Base-by-base conservation (phyloP, 2,888 invertebrate genomes). In the Calameuta filiformis region DNA sequence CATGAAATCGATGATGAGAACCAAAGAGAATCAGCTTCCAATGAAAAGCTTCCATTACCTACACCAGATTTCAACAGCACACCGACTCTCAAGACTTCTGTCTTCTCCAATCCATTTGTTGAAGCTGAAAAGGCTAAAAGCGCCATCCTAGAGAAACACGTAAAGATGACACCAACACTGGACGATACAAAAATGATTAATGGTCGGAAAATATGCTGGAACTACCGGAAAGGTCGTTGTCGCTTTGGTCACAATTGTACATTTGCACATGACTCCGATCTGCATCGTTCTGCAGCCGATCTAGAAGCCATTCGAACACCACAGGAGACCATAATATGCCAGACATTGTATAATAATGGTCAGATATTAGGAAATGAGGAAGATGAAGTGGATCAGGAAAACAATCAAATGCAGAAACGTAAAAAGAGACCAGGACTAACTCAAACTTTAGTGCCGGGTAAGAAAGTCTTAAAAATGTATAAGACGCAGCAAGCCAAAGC, bases 191-290 rank as follows among this genome's bases (percentile, higher is more conserved):
- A 95, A 86, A 94, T 95, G 92, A 96, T 97, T 85, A 97, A 97
- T 89, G 97, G 97, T 0, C 96, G 96, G 87, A 96, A 96, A 90
- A 96, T 98, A 81, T 98, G 98, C 91, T 98, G 97, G 97, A 98
- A 97, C 92, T 97, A 97, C 90, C 93, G 97, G 68, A 97, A 97
- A 90, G 98, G 98, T 1, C 94, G 96, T 40, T 98, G 98, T 90
- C 94, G 97, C 76, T 98, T 97, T 92, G 98, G 98, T 0, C 97
- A 97, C 88, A 97, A 96, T 87, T 98, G 98, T 91, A 96, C 96
- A 85, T 98, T 95, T 91, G 97, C 97, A 0, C 98, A 98, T 91
- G 97, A 97, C 87, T 96, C 97, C 0, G 97, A 98, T 90, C 92
- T 97, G 40, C 95, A 95, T 88, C 94, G 94, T 86, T 92, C 93